A percentile compares a stretch with the other conserved stretches of the same genome.
Conservation (phyloP, 1,140 invertebrate species). For the Drosophila yakuba region DNA sequence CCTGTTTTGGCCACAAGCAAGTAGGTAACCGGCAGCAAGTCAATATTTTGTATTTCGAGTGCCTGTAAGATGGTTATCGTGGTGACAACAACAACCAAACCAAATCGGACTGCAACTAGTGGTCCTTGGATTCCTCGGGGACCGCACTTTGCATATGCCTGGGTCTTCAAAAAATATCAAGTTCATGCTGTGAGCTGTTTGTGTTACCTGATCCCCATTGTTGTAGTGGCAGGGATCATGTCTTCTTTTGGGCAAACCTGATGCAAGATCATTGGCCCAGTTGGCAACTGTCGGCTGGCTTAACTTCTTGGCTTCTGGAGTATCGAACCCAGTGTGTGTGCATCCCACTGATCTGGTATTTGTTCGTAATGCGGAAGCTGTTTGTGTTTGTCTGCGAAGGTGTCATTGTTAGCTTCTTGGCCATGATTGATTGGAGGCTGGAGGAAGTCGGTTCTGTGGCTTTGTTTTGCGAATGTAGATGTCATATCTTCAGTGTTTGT, state of each 20-base stretch:
- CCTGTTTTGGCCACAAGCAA: constrained; percentile 1
- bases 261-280: constrained; percentile 60
- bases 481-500: constrained; percentile 5
- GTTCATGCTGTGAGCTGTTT: constrained; percentile 34
- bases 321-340: constrained; percentile 16
- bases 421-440: constrained; percentile 62
- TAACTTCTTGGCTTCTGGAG: constrained; percentile 36
- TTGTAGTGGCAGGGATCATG: constrained; percentile 47
- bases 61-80: constrained; percentile 65
- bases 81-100: constrained; percentile 65
- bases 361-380: constrained; percentile 63
- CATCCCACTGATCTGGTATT: constrained; percentile 36
- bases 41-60: constrained; percentile 55
- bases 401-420: constrained; percentile 52
- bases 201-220: constrained; percentile 59
- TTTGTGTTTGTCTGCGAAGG: constrained; percentile 42
- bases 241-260: constrained; percentile 61
- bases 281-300: constrained; percentile 59
- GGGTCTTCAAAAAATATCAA: constrained; percentile 22
- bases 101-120: constrained; percentile 61
- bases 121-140: constrained; percentile 12
- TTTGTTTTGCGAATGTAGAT: background rate
- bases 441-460: background rate
- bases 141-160: constrained; percentile 66
- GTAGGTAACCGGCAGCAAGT: constrained; percentile 37